These are phyloP conservation scores for Grantiella picta DNA, from an alignment of 2,113 vertebrate genomes.

Conservation along the genomic window DNA sequence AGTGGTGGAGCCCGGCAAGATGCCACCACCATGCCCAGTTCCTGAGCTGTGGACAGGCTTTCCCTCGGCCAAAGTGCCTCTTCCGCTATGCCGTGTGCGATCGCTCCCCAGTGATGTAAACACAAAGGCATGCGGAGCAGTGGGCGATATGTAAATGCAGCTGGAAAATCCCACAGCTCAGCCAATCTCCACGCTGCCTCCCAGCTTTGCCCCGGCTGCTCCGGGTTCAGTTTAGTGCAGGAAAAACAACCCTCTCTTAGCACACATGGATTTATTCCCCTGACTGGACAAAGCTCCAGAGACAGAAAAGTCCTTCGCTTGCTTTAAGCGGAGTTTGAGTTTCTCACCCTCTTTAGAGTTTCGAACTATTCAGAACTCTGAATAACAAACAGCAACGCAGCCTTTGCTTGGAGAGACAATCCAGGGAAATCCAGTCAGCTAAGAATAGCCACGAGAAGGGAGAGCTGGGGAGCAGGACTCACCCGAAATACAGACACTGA, in stretches of 20 bases:
- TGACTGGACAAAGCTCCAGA: fast-evolving
- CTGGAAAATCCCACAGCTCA: conserved; percentile 64
- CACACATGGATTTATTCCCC: background rate
- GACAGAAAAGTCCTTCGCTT: fast-evolving
- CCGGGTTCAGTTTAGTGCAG: background rate
- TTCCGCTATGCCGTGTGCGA: background rate
- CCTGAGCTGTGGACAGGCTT: background rate
- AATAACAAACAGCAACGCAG: background rate
- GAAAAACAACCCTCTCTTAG: background rate
- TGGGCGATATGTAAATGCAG: conserved; percentile 55
- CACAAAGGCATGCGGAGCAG: conserved; percentile 75
- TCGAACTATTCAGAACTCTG: background rate
- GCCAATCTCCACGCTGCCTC: conserved; percentile 39
- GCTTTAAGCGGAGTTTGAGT: background rate
- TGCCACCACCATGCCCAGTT: background rate
- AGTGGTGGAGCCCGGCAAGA: fast-evolving
- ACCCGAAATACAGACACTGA: background rate
- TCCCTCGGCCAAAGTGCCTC: background rate
- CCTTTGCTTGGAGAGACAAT: background rate
- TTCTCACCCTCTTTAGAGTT: background rate
- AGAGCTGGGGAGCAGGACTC: background rate
- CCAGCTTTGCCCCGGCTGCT: background rate
- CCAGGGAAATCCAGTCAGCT: background rate
- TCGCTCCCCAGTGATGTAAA: conserved; percentile 68
- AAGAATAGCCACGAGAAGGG: background rate